Percentiles rank a stretch among this genome's conserved stretches.
phyloP scores from a whole-genome alignment of 1,140 invertebrate genomes.

The Periplaneta americana region DNA sequence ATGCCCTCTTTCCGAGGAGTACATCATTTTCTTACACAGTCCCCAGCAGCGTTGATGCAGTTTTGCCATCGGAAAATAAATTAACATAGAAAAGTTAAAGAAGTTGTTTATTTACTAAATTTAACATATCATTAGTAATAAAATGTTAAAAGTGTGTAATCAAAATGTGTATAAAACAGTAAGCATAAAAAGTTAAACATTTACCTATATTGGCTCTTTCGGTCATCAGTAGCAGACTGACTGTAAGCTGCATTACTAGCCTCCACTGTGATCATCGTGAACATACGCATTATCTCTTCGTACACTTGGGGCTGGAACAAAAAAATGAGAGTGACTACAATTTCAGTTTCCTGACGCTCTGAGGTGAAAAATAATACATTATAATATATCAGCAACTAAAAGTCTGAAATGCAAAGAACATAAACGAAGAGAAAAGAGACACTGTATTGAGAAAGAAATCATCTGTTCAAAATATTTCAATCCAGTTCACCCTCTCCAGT shows the following conservation, averaged over 20 bases:
- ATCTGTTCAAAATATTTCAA: too few species aligned
- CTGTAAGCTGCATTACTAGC: slow-evolving; percentile 83
- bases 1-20: too few species aligned
- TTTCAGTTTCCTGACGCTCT: too few species aligned
- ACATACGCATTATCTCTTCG: slow-evolving; percentile 97
- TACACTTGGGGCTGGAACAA: slow-evolving; percentile 61
- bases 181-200: too few species aligned
- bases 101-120: too few species aligned
- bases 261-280: slow-evolving; percentile 90
- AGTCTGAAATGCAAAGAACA: neutral
- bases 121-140: too few species aligned
- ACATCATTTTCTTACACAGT: neutral
- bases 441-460: too few species aligned
- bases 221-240: slow-evolving; percentile 59
- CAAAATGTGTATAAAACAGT: too few species aligned
- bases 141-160: too few species aligned
- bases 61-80: neutral
- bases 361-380: neutral
- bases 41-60: neutral
- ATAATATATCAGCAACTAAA: neutral
- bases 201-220: slow-evolving; percentile 64
- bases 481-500: too few species aligned
- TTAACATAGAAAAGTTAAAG: neutral
- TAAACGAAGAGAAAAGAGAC: too few species aligned
- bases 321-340: neutral